These are phyloP conservation scores for Heliocidaris tuberculata DNA, from an alignment of 35 echinoderm and acorn worm genomes.

Conservation along the genomic window DNA sequence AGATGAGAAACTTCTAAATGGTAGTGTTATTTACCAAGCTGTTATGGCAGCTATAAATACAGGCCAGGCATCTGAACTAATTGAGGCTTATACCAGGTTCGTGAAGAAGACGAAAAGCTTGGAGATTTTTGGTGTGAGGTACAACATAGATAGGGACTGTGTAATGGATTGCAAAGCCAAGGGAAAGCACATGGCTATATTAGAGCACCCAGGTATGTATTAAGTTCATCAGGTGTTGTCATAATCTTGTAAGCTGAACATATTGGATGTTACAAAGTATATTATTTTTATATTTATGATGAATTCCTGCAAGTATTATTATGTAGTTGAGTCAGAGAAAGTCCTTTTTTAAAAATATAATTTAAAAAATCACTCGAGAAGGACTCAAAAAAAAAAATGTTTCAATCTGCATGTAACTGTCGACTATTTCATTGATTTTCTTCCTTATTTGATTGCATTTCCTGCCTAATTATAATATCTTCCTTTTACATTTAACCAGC, in stretches of 20 bases:
- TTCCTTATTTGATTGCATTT: not conserved
- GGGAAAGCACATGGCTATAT: not conserved
- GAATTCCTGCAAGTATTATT: no score
- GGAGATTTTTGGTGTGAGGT: conserved; percentile 40
- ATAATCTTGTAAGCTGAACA: not conserved
- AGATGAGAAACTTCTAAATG: conserved; percentile 61
- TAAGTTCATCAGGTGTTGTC: not conserved
- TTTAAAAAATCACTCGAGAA: no score
- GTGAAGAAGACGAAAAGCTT: conserved; percentile 54
- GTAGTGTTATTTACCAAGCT: conserved; percentile 75
- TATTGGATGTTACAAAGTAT: not conserved
- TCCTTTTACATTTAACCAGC: not conserved
- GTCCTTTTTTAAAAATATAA: no score
- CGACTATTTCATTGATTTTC: not conserved
- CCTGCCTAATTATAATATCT: not conserved
- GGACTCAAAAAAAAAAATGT: not conserved
- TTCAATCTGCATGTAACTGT: not conserved
- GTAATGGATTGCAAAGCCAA: conserved; percentile 46
- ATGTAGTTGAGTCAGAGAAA: no score
- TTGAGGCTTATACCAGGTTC: conserved; percentile 54
- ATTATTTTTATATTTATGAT: no score
- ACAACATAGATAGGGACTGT: conserved; percentile 57
- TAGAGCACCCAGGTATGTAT: conserved; percentile 5
- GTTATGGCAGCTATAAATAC: conserved; percentile 47
- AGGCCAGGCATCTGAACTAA: conserved; percentile 43